A percentile compares a stretch with the other conserved stretches of the same genome.
These are phyloP conservation scores for Drosophila demipolita DNA, from an alignment of 2,888 invertebrate species.

Conservation along the genomic window DNA sequence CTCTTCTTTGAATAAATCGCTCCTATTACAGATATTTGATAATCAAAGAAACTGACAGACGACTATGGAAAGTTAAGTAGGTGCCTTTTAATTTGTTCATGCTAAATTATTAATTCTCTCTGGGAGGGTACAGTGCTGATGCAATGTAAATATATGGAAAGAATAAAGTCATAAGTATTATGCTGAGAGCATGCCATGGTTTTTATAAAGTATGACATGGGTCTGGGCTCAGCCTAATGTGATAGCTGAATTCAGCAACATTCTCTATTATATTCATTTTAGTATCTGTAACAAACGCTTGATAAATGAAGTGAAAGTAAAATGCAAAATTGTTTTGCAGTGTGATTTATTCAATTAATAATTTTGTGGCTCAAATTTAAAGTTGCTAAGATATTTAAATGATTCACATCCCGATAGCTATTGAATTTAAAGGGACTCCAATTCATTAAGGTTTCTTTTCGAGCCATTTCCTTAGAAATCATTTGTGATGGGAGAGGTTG, in stretches of 20 bases:
- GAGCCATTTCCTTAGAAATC: background rate
- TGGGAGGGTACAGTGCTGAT: background rate
- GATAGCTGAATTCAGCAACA: background rate
- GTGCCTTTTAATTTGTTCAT: background rate
- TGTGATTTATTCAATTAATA: background rate
- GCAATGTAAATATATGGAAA: background rate
- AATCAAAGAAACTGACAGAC: background rate
- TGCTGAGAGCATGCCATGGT: background rate
- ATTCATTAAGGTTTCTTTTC: background rate
- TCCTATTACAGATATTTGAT: background rate
- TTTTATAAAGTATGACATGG: background rate
- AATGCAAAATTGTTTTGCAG: constrained; percentile 18
- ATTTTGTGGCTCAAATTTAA: background rate
- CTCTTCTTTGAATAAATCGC: background rate
- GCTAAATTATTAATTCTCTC: background rate
- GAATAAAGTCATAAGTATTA: background rate
- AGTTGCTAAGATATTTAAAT: too few species aligned
- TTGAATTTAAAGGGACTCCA: background rate
- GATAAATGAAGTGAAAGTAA: background rate
- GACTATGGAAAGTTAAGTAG: background rate
- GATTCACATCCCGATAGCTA: background rate
- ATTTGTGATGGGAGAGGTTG: background rate
- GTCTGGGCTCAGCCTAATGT: background rate
- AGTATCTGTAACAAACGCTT: background rate
- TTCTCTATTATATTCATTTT: background rate